Conservation (phyloP, 2,113 vertebrate species). For the Polypterus senegalus region DNA sequence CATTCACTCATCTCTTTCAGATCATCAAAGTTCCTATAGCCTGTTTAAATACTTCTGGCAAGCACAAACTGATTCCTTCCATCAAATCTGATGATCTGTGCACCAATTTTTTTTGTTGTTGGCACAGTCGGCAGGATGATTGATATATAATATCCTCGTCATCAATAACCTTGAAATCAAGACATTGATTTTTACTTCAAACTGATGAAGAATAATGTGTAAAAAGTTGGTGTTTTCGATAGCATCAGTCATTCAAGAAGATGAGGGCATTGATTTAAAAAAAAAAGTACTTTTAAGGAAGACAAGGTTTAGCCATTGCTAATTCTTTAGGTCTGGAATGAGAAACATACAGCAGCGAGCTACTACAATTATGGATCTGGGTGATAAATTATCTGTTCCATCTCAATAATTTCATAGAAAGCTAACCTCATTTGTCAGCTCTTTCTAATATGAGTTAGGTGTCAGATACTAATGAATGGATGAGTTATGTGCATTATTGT, state of each 20-base stretch:
- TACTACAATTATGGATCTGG: conserved; percentile 37
- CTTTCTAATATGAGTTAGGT: conserved; percentile 35
- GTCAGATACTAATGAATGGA: conserved; percentile 32
- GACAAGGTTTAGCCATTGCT: too few relatives aligned
- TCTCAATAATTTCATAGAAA: conserved; percentile 45
- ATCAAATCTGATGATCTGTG: too few relatives aligned
- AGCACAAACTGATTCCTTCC: too few relatives aligned
- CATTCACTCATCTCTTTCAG: too few relatives aligned
- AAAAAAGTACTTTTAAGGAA: neutral
- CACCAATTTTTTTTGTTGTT: too few relatives aligned
- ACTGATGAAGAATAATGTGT: conserved; percentile 32
- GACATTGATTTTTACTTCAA: conserved; percentile 28
- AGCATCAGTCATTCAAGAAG: neutral
- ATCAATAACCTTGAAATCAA: conserved; percentile 38
- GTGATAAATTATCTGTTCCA: conserved; percentile 41
- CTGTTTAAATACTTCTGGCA: too few relatives aligned
- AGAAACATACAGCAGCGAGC: conserved; percentile 5
- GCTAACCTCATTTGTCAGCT: conserved; percentile 39
- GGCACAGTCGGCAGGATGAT: conserved; percentile 20
- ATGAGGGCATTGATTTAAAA: neutral
- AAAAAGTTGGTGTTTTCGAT: conserved; percentile 23
- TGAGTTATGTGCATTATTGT: conserved; percentile 32
- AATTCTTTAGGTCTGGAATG: too few relatives aligned
- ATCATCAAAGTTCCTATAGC: too few relatives aligned
- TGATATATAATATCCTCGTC: conserved; percentile 43